Base-by-base conservation (phyloP, 2,888 invertebrate genomes). In the Diadegma fenestrale region DNA sequence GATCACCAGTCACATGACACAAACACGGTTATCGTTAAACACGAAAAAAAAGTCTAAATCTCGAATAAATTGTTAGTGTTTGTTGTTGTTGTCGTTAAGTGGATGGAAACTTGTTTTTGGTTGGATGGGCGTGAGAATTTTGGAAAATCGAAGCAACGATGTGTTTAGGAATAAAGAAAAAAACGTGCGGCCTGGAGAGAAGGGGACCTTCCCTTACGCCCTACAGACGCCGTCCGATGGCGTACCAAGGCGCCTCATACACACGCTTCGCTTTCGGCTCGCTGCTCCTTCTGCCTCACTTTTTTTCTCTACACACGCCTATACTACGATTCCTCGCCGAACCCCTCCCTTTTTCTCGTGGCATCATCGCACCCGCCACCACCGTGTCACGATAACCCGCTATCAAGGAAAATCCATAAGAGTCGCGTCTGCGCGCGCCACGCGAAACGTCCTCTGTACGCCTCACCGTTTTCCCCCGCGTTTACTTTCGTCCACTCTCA, bases 331-430 rank as follows among this genome's bases (percentile, higher is more conserved):
- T 71, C 75, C 54, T 73, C 69, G 72, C 22, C 8, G 17, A 37
- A 76, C 81, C 84, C 72, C 87, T 84, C 87, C 84, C 81, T 80
- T 69, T 85, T 80, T 82, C 85, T 76, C 71, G 64, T 80, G 30
- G 54, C 66, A 71, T 17, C 72, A 33, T 64, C 66, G 54, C 75
- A 26, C 72, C 45, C 45, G 71, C 61, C 69, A 58, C 84, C 72
- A 69, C 84, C 80, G 78, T 85, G 66, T 84, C 84, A 79, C 83
- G 78, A 79, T 82, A 71, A 82, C 85, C 86, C 86, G 82, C 85
- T 76, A 83, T 81, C 87, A 85, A 90, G 91, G 92, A 93, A 93
- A 93, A 93, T 93, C 93, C 92, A 93, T 93, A 93, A 93, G 91
- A 88, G 86, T 78, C 90, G 93, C 93, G 93, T 90, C 92, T 93